Conservation (phyloP, 1,140 invertebrate genomes). For the Anthonomus grandis region DNA sequence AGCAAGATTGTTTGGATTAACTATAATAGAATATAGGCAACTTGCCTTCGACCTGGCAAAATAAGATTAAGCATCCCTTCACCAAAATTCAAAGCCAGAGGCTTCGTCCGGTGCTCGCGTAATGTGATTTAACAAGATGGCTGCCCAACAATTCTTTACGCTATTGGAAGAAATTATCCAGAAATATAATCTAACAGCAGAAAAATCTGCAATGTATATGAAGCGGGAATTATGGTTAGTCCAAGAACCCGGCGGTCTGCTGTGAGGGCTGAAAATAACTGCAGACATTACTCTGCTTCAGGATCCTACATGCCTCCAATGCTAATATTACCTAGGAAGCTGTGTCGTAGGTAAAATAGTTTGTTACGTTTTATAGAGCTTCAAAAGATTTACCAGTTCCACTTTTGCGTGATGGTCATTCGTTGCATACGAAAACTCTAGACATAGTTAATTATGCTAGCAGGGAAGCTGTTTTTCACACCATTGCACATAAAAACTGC, state of each 20-base stretch:
- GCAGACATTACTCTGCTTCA: conserved; percentile 44
- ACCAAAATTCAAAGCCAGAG: conserved; percentile 12
- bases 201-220: conserved; percentile 36
- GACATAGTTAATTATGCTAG: conserved; percentile 29
- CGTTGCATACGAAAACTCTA: conserved; percentile 39
- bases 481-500: conserved; percentile 46
- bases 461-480: conserved; percentile 45
- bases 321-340: conserved; percentile 37
- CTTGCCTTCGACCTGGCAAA: conserved; percentile 6
- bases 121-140: conserved; percentile 40
- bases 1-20: too few species aligned
- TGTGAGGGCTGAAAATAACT: conserved; percentile 40
- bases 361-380: conserved; percentile 32
- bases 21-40: conserved; percentile 8
- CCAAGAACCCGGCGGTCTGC: conserved; percentile 46
- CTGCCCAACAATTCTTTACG: conserved; percentile 37
- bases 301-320: conserved; percentile 40
- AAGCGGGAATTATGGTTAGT: conserved; percentile 32
- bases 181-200: conserved; percentile 36
- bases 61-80: conserved; percentile 26
- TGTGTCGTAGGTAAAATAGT: conserved; percentile 41
- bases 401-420: conserved; percentile 43
- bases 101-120: too few species aligned
- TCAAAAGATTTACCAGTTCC: conserved; percentile 34
- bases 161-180: conserved; percentile 31